Conservation (phyloP, 2,888 invertebrate species). For the Drosophila yooni region DNA sequence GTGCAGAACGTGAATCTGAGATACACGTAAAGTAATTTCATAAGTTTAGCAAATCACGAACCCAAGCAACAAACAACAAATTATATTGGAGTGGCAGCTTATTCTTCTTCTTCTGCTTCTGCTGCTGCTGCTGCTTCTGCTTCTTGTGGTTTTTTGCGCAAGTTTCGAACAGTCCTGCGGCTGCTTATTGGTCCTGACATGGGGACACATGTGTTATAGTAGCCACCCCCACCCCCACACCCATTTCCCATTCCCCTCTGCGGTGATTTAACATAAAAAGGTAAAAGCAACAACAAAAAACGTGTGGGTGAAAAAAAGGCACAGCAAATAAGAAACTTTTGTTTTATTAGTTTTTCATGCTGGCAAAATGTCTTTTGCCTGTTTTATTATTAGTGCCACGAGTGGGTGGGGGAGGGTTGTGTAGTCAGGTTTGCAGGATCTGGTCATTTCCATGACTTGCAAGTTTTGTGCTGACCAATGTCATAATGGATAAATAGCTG, state of each 20-base stretch:
- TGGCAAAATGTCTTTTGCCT: constrained; percentile 73
- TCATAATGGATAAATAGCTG: constrained; percentile 62
- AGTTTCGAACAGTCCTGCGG: constrained; percentile 74
- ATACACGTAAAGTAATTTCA: constrained; percentile 82
- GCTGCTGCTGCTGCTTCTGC: background rate
- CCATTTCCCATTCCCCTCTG: constrained; percentile 26
- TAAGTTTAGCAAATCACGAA: constrained; percentile 82
- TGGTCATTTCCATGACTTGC: constrained; percentile 76
- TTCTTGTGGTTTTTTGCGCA: constrained; percentile 48
- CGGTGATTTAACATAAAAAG: constrained; percentile 80
- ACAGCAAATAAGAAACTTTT: constrained; percentile 68
- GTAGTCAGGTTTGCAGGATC: constrained; percentile 26
- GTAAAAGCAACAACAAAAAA: constrained; percentile 49
- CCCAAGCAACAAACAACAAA: constrained; percentile 74
- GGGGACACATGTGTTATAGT: constrained; percentile 69
- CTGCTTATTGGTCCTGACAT: constrained; percentile 79
- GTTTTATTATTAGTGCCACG: constrained; percentile 69
- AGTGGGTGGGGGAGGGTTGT: background rate
- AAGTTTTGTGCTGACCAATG: constrained; percentile 81
- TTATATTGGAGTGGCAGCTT: constrained; percentile 10
- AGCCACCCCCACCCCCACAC: background rate
- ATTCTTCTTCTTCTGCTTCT: constrained; percentile 13
- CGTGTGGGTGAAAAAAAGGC: constrained; percentile 37
- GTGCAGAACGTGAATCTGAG: constrained; percentile 49
- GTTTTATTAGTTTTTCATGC: constrained; percentile 80